A percentile compares a stretch with the other conserved stretches of the same genome.
Conservation (phyloP, 1,140 invertebrate genomes). For the Procambarus virginalis region DNA sequence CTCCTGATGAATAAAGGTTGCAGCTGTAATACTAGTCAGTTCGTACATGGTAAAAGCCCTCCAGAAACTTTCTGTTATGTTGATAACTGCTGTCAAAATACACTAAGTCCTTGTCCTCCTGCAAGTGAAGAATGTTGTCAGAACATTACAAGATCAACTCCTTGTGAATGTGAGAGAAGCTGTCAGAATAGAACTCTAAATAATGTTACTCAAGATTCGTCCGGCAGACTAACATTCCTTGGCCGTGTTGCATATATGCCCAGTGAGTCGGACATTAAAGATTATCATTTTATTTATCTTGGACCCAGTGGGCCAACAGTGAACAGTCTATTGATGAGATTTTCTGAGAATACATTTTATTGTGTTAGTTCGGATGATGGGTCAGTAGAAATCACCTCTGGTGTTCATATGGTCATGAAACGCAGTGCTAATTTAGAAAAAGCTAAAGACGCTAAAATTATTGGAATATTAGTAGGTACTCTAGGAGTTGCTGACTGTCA, state of each 20-base stretch:
- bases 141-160: neutral
- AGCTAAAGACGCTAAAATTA: conserved; percentile 88
- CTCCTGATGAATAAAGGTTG: neutral
- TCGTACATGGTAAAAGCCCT: neutral
- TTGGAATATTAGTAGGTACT: conserved; percentile 93
- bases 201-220: neutral
- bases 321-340: conserved; percentile 76
- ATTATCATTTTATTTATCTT: conserved; percentile 78
- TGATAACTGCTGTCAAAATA: neutral
- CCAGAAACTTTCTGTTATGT: neutral
- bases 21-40: neutral
- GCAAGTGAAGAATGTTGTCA: neutral
- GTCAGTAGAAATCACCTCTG: conserved; percentile 67
- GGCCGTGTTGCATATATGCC: conserved; percentile 70
- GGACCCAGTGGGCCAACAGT: conserved; percentile 76
- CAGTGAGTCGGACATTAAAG: conserved; percentile 70
- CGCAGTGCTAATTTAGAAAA: conserved; percentile 89
- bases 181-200: neutral
- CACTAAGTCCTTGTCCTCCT: neutral
- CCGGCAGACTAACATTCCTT: conserved; percentile 65
- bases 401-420: conserved; percentile 79
- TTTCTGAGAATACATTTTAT: conserved; percentile 74
- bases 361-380: conserved; percentile 73
- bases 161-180: neutral
- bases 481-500: conserved; percentile 87